Conservation (phyloP, 2,797 vertebrate species). For the Syngnathus rostellatus region DNA sequence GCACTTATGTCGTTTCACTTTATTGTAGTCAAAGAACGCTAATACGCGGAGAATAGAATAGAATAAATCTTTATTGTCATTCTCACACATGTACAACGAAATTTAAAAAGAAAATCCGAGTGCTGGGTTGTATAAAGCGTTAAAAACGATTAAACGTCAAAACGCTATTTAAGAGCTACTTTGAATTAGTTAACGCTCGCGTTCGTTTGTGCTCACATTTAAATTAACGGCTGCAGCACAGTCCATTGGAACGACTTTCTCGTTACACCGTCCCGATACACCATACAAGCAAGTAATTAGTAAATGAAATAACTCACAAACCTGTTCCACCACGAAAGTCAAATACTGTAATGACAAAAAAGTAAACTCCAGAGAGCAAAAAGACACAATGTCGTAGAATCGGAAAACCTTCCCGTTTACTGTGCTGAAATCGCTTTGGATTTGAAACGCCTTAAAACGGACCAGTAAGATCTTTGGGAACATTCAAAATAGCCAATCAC, state of each 20-base stretch:
- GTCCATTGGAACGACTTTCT: background rate
- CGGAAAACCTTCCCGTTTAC: slow-evolving; percentile 18
- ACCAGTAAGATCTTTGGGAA: slow-evolving; percentile 55
- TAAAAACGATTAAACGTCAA: background rate
- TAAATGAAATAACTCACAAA: background rate
- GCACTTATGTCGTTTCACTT: background rate
- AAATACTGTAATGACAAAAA: background rate
- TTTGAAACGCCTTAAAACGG: slow-evolving; percentile 58
- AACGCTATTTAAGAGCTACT: background rate
- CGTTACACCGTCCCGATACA: background rate
- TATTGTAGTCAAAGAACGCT: background rate
- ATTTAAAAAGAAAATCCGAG: background rate
- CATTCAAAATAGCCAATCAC: slow-evolving; percentile 50
- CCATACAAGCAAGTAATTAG: background rate
- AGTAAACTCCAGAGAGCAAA: background rate
- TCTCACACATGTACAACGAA: too few species aligned
- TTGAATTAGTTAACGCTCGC: background rate
- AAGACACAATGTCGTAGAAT: slow-evolving; percentile 1
- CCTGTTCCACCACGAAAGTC: slow-evolving; percentile 41
- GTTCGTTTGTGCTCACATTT: background rate
- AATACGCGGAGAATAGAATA: background rate
- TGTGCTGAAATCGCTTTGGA: slow-evolving; percentile 46
- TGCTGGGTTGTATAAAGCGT: background rate
- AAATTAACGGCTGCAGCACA: background rate
- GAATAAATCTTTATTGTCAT: too few species aligned